Percentiles rank a stretch among this genome's conserved stretches.
Evolutionary conservation across 2,113 vertebrate species (phyloP).

Genomic region (Rhinichthys klamathensis): DNA sequence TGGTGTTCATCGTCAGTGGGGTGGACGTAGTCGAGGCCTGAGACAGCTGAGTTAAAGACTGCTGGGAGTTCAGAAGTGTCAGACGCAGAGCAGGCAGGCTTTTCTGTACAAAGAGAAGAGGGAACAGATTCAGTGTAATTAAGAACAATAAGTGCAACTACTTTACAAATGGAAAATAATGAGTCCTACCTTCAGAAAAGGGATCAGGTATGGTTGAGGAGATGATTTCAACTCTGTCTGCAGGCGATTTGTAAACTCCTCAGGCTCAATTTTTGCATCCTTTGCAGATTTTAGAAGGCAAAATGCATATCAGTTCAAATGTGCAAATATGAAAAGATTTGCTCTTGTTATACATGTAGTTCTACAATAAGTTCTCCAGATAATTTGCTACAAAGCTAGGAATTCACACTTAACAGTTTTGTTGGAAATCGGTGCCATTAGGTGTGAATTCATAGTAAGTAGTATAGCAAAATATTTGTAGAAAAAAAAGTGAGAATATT

Average conservation of each 20-base stretch:
- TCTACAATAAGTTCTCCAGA: not conserved
- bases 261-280: constrained; percentile 89
- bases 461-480: not conserved
- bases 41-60: constrained; percentile 77
- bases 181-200: constrained; percentile 84
- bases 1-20: constrained; percentile 34
- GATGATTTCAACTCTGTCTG: constrained; percentile 89
- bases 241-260: constrained; percentile 88
- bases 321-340: not conserved
- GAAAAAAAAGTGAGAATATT: not conserved
- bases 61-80: constrained; percentile 84
- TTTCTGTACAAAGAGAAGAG: constrained; percentile 71
- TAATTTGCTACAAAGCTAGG: not conserved
- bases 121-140: not conserved
- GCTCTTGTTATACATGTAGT: not conserved
- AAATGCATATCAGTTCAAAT: not conserved
- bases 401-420: not conserved
- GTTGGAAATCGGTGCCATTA: no score
- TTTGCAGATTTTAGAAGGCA: constrained; percentile 53
- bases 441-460: not conserved
- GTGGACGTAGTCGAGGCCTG: constrained; percentile 73
- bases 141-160: not conserved
- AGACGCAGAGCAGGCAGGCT: constrained; percentile 87
- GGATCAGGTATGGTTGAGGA: constrained; percentile 88
- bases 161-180: not conserved